A percentile compares a stretch with the other conserved stretches of the same genome.
These are phyloP conservation scores for Stegastes partitus DNA, from an alignment of 2,113 vertebrate genomes.

Conservation along the genomic window DNA sequence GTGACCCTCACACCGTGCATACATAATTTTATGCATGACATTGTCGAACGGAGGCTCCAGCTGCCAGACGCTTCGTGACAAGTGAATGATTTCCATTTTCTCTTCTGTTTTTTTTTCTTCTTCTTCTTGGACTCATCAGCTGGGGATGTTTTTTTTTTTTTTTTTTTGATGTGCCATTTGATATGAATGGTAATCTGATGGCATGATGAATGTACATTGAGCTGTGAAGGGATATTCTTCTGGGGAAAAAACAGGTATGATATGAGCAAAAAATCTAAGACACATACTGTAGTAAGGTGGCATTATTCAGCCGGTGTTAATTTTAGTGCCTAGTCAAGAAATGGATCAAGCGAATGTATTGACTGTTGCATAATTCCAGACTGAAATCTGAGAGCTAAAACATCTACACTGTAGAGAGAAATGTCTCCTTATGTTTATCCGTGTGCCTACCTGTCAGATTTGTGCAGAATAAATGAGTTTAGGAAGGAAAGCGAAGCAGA, in stretches of 20 bases:
- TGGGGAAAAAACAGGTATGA: slow-evolving; percentile 64
- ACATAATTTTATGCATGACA: slow-evolving; percentile 78
- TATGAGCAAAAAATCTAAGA: slow-evolving; percentile 31
- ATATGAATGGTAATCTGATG: slow-evolving; percentile 54
- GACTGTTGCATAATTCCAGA: slow-evolving; percentile 75
- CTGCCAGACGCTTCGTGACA: slow-evolving; percentile 81
- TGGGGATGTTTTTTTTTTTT: slow-evolving; percentile 43
- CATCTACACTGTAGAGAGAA: slow-evolving; percentile 16
- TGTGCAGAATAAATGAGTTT: slow-evolving; percentile 47
- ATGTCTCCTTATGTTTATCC: slow-evolving; percentile 1
- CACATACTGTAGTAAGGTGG: slow-evolving; percentile 47
- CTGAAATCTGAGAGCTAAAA: slow-evolving; percentile 42
- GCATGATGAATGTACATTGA: slow-evolving; percentile 43
- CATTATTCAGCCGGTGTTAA: slow-evolving; percentile 41
- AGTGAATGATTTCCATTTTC: slow-evolving; percentile 78
- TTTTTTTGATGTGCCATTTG: slow-evolving; percentile 60
- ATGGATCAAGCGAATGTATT: slow-evolving; percentile 55
- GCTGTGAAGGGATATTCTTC: slow-evolving; percentile 60
- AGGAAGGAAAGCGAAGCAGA: slow-evolving; percentile 25
- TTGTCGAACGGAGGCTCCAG: slow-evolving; percentile 77
- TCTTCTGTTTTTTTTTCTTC: slow-evolving; percentile 50
- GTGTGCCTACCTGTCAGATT: slow-evolving; percentile 44
- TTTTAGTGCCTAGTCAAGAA: slow-evolving; percentile 42
- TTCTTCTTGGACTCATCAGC: slow-evolving; percentile 54
- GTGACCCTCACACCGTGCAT: slow-evolving; percentile 68